Percentiles rank a stretch among this genome's conserved stretches.
Evolutionary conservation across 2,797 vertebrate genomes (phyloP).

Genomic region (Chloroceryle amazona): DNA sequence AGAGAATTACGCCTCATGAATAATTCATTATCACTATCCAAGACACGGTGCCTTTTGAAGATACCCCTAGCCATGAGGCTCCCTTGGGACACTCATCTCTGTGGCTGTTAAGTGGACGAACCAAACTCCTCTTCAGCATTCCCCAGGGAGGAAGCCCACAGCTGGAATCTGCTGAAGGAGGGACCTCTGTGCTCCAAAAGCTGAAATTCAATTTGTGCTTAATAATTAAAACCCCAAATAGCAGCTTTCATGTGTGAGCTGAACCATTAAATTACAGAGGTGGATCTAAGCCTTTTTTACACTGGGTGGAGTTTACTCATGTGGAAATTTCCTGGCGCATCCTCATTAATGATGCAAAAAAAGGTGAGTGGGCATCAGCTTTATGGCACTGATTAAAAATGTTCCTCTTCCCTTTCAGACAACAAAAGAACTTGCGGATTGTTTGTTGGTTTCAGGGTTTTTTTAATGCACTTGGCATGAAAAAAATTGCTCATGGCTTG

Average conservation of each 20-base stretch:
- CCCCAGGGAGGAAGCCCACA: not conserved
- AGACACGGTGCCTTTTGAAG: not conserved
- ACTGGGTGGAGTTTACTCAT: slow-evolving; percentile 1
- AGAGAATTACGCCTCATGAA: not conserved
- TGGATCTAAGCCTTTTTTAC: slow-evolving; percentile 4
- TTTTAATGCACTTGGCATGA: not conserved
- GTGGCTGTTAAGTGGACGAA: not conserved
- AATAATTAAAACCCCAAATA: slow-evolving; percentile 50
- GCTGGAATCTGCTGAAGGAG: not conserved
- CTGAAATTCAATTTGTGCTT: slow-evolving; percentile 40
- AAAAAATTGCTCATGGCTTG: not conserved
- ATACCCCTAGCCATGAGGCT: not conserved
- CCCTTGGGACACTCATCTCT: not conserved
- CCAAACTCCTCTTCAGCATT: not conserved
- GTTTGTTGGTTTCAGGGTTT: not conserved
- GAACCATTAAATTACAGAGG: slow-evolving; percentile 48
- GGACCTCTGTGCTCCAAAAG: not conserved
- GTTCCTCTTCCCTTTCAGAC: slow-evolving; percentile 8
- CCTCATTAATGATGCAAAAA: not conserved
- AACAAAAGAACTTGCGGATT: not conserved
- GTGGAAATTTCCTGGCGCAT: slow-evolving; percentile 44
- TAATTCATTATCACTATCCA: not conserved
- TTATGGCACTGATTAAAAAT: slow-evolving; percentile 15
- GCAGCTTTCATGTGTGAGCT: slow-evolving; percentile 15
- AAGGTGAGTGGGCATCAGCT: not conserved